Percentiles rank a stretch among this genome's conserved stretches.
Evolutionary conservation across 2,113 vertebrate genomes (phyloP).

Genomic region (Clarias macrocephalus): DNA sequence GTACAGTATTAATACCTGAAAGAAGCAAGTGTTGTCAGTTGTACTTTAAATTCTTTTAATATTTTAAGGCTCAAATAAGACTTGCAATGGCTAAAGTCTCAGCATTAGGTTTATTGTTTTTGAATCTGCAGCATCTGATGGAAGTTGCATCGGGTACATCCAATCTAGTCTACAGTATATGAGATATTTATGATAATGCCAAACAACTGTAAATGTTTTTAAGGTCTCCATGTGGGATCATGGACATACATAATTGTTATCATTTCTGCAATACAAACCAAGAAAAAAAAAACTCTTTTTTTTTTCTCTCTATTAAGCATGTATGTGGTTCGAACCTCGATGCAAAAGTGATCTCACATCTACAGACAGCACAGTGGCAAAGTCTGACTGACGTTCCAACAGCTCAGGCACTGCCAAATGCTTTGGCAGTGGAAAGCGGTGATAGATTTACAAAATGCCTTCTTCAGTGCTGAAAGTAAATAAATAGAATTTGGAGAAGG

Average conservation of each 20-base stretch:
- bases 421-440: not conserved
- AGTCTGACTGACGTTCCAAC: constrained; percentile 7
- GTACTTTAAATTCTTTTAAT: too few species aligned
- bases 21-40: too few species aligned
- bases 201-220: not conserved
- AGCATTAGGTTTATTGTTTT: too few species aligned
- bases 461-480: not conserved
- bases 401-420: not conserved
- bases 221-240: not conserved
- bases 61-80: too few species aligned
- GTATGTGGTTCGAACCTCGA: not conserved
- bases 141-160: too few species aligned
- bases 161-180: too few species aligned
- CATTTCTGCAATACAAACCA: not conserved
- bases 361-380: not conserved
- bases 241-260: not conserved
- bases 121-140: too few species aligned
- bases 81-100: too few species aligned
- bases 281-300: not conserved
- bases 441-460: not conserved
- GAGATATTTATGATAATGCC: too few species aligned
- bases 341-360: not conserved
- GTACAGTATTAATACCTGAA: too few species aligned
- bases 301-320: not conserved
- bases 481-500: not conserved